Evolutionary conservation across 2,797 vertebrate genomes (phyloP).

Genomic region (Pangasius djambal): DNA sequence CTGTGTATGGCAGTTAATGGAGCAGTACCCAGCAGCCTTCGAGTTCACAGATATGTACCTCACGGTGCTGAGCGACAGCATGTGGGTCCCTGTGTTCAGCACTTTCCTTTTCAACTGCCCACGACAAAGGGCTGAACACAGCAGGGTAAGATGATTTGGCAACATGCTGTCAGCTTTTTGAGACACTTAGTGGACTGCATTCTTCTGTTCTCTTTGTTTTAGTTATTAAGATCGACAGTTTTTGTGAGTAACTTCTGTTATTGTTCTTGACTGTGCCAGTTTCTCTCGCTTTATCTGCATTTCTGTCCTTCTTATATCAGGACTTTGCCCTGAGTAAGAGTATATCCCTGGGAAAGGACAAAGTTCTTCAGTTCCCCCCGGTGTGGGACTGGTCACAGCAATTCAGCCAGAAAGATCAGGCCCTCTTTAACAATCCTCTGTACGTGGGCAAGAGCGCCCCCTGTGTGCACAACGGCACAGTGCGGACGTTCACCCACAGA

Average conservation of each 20-base stretch:
- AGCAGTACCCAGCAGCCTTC: conserved; percentile 91
- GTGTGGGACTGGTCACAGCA: conserved; percentile 98
- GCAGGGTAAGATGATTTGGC: conserved; percentile 78
- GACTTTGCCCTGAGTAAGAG: conserved; percentile 92
- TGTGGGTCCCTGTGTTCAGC: conserved; percentile 90
- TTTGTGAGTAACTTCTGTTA: background rate
- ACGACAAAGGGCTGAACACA: conserved; percentile 86
- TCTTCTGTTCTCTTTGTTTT: background rate
- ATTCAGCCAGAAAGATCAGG: conserved; percentile 83
- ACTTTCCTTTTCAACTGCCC: conserved; percentile 95
- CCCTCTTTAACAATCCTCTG: conserved; percentile 94
- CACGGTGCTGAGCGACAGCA: conserved; percentile 87
- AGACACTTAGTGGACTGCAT: background rate
- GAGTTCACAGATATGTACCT: conserved; percentile 94
- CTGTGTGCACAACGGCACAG: conserved; percentile 82
- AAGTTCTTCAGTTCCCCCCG: conserved; percentile 86
- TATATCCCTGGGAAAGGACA: conserved; percentile 86
- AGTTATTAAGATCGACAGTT: background rate
- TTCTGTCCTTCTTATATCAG: conserved; percentile 63
- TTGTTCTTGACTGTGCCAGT: background rate
- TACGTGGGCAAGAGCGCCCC: conserved; percentile 88
- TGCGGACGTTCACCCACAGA: conserved; percentile 78
- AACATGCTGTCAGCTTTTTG: background rate
- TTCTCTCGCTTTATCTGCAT: background rate
- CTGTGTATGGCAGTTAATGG: conserved; percentile 94